Conservation (phyloP, 1,140 invertebrate genomes). For the Plodia interpunctella region DNA sequence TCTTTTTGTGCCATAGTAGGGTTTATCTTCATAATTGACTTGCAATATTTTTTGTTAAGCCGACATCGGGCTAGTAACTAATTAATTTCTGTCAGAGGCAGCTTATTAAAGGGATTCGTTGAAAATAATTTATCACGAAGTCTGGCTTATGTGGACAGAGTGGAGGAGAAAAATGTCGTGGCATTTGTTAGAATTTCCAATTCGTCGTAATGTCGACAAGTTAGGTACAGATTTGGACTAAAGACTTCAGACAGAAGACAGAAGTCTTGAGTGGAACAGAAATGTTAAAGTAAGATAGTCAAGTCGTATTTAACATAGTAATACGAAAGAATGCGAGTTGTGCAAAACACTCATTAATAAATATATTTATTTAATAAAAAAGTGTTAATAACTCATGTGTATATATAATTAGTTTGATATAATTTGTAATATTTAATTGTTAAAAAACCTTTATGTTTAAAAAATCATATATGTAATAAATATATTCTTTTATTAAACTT, state of each 20-base stretch:
- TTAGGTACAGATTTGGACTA: no score
- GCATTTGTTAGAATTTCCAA: background rate
- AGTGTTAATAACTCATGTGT: no score
- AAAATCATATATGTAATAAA: background rate
- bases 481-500: background rate
- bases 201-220: background rate
- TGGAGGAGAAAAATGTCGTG: background rate
- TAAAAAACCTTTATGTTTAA: no score
- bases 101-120: conserved; percentile 8
- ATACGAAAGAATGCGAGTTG: no score
- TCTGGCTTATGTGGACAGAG: conserved; percentile 4
- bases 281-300: no score
- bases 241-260: no score
- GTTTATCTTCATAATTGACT: background rate
- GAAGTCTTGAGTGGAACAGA: no score
- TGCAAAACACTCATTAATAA: no score
- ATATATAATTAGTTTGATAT: no score
- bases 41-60: background rate
- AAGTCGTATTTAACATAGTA: no score
- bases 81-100: conserved; percentile 11
- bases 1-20: background rate
- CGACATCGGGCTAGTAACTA: background rate
- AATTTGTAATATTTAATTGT: no score
- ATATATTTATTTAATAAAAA: no score
- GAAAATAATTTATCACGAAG: conserved; percentile 1